Evolutionary conservation across 2,113 vertebrate species (phyloP).

Genomic region (Chionodraco myersi): DNA sequence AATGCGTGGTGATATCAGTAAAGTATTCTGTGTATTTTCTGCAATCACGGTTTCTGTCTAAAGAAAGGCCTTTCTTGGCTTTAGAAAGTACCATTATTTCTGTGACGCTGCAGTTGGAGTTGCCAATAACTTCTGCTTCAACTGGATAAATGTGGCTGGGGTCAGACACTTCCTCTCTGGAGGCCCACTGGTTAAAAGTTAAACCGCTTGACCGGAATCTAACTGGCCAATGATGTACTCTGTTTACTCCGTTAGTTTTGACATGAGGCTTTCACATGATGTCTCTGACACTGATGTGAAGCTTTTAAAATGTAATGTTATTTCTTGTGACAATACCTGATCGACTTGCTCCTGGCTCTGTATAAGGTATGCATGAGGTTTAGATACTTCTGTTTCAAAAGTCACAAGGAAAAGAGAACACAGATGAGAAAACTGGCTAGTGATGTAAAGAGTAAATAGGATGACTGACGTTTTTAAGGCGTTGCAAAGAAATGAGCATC

Average conservation of each 20-base stretch:
- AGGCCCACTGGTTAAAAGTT: conserved; percentile 60
- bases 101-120: background rate
- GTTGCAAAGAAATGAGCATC: conserved; percentile 32
- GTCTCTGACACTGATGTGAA: background rate
- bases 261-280: background rate
- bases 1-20: background rate
- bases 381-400: conserved; percentile 25
- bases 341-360: conserved; percentile 23
- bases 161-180: conserved; percentile 5
- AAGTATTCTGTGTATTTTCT: background rate
- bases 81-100: background rate
- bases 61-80: background rate
- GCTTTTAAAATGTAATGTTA: background rate
- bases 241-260: background rate
- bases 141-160: conserved; percentile 21
- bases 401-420: background rate
- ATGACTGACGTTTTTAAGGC: conserved; percentile 24
- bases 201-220: conserved; percentile 36
- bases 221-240: conserved; percentile 13
- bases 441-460: background rate
- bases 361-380: conserved; percentile 14
- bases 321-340: background rate
- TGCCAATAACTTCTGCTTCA: conserved; percentile 2
- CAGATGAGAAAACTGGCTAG: conserved; percentile 3
- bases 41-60: background rate